Percentiles rank a stretch among this genome's conserved stretches.
phyloP scores from a whole-genome alignment of 2,888 invertebrate species.

The Mellilla xanthometata region DNA sequence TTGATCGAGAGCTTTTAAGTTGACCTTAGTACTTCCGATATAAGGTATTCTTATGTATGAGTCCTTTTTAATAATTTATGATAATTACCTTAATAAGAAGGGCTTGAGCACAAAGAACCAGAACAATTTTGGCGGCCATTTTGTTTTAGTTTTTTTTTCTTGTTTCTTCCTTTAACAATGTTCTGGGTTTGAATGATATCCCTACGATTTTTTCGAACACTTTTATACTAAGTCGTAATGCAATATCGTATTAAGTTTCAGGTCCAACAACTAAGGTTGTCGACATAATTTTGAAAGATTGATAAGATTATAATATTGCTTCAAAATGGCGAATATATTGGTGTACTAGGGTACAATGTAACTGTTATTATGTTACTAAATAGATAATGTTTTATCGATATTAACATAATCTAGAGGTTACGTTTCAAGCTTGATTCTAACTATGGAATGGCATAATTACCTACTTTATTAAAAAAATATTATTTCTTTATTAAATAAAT shows the following conservation, averaged over 20 bases:
- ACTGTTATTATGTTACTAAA: background rate
- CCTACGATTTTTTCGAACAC: background rate
- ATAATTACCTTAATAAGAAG: slow-evolving; percentile 43
- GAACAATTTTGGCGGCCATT: slow-evolving; percentile 43
- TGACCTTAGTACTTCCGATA: no score
- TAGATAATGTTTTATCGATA: slow-evolving; percentile 3
- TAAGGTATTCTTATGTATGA: no score
- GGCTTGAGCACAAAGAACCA: slow-evolving; percentile 41
- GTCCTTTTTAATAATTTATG: background rate
- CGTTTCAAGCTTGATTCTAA: no score
- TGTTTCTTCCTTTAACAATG: background rate
- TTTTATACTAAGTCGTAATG: slow-evolving; percentile 15
- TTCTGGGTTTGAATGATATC: slow-evolving; percentile 5
- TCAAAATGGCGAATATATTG: slow-evolving; percentile 3
- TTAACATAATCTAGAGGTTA: no score
- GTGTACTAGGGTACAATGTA: slow-evolving; percentile 6
- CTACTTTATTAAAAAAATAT: no score
- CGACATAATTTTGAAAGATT: slow-evolving; percentile 8
- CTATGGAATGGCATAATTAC: no score
- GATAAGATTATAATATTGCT: slow-evolving; percentile 4
- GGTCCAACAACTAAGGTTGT: background rate
- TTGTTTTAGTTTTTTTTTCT: slow-evolving; percentile 6
- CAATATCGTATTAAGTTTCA: slow-evolving; percentile 2
- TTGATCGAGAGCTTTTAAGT: no score
- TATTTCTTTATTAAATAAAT: no score